These are phyloP conservation scores for Xanthorhoe spadicearia DNA, from an alignment of 2,888 invertebrate species.

Conservation along the genomic window DNA sequence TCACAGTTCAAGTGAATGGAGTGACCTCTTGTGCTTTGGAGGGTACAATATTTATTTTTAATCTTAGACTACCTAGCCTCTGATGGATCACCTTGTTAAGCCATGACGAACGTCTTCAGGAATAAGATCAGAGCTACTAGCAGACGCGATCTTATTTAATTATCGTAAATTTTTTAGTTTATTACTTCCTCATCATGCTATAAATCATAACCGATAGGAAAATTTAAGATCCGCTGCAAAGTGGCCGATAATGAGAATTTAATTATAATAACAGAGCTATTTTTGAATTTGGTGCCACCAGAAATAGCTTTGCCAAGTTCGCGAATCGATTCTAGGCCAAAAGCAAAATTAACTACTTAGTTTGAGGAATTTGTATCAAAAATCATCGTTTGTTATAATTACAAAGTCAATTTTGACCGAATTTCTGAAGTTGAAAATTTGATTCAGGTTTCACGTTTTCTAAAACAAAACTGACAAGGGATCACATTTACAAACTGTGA, in stretches of 20 bases:
- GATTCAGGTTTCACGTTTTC: neutral
- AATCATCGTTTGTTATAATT: neutral
- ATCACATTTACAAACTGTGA: conserved; percentile 3
- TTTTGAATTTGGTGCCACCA: neutral
- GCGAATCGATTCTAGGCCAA: conserved; percentile 38
- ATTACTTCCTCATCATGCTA: neutral
- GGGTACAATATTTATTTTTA: neutral
- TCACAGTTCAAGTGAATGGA: no score
- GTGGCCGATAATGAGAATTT: conserved; percentile 9
- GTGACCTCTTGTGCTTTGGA: no score
- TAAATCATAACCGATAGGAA: conserved; percentile 10
- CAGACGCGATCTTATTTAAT: neutral
- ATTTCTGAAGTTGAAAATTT: neutral
- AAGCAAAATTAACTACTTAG: neutral
- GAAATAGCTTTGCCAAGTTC: conserved; percentile 9
- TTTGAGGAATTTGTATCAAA: neutral
- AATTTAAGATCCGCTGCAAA: conserved; percentile 37
- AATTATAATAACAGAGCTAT: conserved; percentile 9
- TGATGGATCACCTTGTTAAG: no score
- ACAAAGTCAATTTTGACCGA: neutral
- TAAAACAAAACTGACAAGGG: neutral
- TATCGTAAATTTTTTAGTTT: neutral
- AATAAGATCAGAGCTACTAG: neutral
- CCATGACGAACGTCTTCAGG: neutral
- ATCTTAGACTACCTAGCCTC: neutral